phyloP scores from a whole-genome alignment of 2,888 invertebrate genomes.

The Tipula unca region DNA sequence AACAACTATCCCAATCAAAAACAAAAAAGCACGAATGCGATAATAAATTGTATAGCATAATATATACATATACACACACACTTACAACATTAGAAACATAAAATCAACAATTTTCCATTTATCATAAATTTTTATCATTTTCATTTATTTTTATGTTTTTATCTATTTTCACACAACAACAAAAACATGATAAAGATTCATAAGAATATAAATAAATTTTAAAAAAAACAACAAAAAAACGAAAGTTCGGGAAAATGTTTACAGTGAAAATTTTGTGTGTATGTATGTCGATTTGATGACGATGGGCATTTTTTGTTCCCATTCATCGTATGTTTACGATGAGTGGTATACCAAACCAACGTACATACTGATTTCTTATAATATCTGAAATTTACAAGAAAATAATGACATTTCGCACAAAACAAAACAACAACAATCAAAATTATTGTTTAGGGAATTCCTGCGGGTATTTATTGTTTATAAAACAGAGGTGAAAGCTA shows the following conservation, averaged over 20 bases:
- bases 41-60: background rate
- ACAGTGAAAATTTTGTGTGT: background rate
- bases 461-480: too few relatives aligned
- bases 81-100: background rate
- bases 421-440: too few relatives aligned
- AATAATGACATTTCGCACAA: too few relatives aligned
- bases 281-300: background rate
- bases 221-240: background rate
- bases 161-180: conserved; percentile 18
- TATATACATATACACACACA: background rate
- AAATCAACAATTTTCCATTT: conserved; percentile 18
- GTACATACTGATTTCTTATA: too few relatives aligned
- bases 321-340: background rate
- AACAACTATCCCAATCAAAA: background rate
- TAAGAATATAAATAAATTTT: background rate
- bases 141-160: conserved; percentile 3
- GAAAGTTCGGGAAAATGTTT: background rate
- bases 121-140: background rate
- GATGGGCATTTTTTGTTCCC: background rate
- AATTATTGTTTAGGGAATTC: too few relatives aligned
- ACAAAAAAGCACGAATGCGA: background rate
- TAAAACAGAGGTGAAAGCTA: too few relatives aligned
- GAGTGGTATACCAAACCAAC: too few relatives aligned
- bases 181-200: background rate
- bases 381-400: too few relatives aligned